Percentiles rank a stretch among this genome's conserved stretches.
Evolutionary conservation across 2,113 vertebrate genomes (phyloP).

Genomic region (Globicephala melas): DNA sequence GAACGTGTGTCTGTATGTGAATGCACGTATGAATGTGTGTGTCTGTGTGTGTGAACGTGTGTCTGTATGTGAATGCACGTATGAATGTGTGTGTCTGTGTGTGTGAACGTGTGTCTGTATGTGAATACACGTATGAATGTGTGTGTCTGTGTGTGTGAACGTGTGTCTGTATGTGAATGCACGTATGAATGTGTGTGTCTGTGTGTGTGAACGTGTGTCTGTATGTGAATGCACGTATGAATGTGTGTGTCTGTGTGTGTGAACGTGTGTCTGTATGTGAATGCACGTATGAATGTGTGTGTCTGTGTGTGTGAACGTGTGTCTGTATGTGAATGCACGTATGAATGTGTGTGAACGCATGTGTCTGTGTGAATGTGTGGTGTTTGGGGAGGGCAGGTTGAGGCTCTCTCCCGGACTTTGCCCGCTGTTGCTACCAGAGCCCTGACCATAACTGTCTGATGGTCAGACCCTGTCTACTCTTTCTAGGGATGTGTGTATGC

Average conservation of each 20-base stretch:
- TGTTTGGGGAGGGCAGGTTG: not conserved
- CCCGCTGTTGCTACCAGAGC: not conserved
- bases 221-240: not conserved
- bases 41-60: not conserved
- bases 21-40: too few species aligned
- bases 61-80: not conserved
- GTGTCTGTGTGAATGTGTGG: not conserved
- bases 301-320: not conserved
- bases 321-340: not conserved
- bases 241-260: not conserved
- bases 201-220: too few species aligned
- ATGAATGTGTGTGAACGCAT: not conserved
- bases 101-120: not conserved
- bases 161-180: not conserved
- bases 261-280: too few species aligned
- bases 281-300: not conserved
- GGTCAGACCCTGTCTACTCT: not conserved
- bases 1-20: not conserved
- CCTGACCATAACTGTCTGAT: fast-evolving
- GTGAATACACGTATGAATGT: not conserved
- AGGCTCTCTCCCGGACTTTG: not conserved
- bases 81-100: not conserved
- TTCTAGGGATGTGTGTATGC: fast-evolving
- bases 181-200: not conserved
- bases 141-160: not conserved